phyloP scores from a whole-genome alignment of 1,140 invertebrate species.

The Drosophila littoralis region DNA sequence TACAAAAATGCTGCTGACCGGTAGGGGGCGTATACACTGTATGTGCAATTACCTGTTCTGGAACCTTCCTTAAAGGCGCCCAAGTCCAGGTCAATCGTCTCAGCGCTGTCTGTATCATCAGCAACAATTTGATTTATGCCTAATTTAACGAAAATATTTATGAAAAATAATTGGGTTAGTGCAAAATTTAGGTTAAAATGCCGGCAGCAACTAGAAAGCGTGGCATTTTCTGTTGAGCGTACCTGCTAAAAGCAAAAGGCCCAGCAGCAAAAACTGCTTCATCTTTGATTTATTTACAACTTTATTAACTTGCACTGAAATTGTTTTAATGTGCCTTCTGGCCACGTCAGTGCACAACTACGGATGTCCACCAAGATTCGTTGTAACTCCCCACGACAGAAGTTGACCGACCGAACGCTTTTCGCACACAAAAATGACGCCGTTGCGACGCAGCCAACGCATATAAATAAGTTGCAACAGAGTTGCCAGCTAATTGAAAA shows the following conservation, averaged over 20 bases:
- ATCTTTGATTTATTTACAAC: conserved; percentile 77
- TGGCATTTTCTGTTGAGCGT: conserved; percentile 53
- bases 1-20: conserved; percentile 30
- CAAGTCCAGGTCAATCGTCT: conserved; percentile 89
- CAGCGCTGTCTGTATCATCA: conserved; percentile 85
- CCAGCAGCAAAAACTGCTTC: conserved; percentile 86
- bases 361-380: conserved; percentile 4
- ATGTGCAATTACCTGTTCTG: conserved; percentile 88
- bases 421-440: conserved; percentile 44
- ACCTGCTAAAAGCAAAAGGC: conserved; percentile 86
- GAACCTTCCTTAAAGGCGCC: conserved; percentile 92
- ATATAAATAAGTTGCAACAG: conserved; percentile 26
- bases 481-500: conserved; percentile 13
- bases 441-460: conserved; percentile 13
- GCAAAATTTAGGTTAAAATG: conserved; percentile 70
- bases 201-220: conserved; percentile 43
- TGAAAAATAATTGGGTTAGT: conserved; percentile 41
- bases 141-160: conserved; percentile 62
- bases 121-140: conserved; percentile 81
- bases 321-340: conserved; percentile 41
- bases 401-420: conserved; percentile 17
- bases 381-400: conserved; percentile 14
- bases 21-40: conserved; percentile 39
- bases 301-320: conserved; percentile 29
- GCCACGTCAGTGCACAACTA: conserved; percentile 65